Evolutionary conservation across 2,113 vertebrate species (phyloP), one percentile per base, ranked within the genome.

Genomic region (Mirza zaza): DNA sequence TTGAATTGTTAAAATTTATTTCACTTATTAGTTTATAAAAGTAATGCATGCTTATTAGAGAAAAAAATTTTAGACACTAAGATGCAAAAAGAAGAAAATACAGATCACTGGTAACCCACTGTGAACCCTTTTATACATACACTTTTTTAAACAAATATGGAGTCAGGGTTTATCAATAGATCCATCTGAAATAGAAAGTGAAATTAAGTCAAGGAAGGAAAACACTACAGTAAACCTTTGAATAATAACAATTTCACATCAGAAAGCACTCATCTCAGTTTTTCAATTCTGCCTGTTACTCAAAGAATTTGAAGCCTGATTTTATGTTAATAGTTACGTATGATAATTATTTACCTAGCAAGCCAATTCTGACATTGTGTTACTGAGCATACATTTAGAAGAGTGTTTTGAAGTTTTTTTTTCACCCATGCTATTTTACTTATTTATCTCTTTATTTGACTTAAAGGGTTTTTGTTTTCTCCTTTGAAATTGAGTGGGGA

Each of bases 151-250:
- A 57, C 17, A 97, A 88, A 95, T 73, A 79, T 36, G 52, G 25
- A 34, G 12, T 14, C 57, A 75, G n/a, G 76, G 9, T 29, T 87
- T 82, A 68, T 94, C 29, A 42, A 45, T 45, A 88, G 42, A 80
- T 23, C n/a, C 34, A 80, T 5, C 59, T 63, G 65, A 92, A 92
- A 92, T 14, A 94, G 73, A 94, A 95, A 86, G 52, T 87, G 57
- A 88, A 87, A 91, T 91, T 75, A 76, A 90, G 59, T 68, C 29
- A 71, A 50, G 45, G 55, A 80, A 45, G n/a, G 42, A 59, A 77
- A 87, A 36, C 42, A 55, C 59, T 2, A 61, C 29, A 88, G 11
- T 59, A 79, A 83, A 57, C n/a, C 4, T 80, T 27, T 91, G 55
- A 71, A 32, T 32, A 70, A 18, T 89, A 55, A 68, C 77, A 76